A percentile compares a stretch with the other conserved stretches of the same genome.
phyloP scores from a whole-genome alignment of 2,797 vertebrate species.

The Pseudochirops cupreus region DNA sequence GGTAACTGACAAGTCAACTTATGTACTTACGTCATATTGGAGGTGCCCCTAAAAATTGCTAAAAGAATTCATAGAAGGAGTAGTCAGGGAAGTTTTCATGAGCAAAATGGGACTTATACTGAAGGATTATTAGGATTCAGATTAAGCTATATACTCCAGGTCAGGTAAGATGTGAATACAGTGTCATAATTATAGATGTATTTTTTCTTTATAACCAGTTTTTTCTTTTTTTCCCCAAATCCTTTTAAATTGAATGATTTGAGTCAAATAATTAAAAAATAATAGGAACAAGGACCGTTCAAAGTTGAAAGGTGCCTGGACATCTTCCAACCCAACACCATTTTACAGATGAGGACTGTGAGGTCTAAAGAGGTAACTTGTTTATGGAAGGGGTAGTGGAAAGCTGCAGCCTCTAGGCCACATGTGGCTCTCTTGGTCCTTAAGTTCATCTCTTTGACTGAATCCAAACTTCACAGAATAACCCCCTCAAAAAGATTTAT shows the following conservation, averaged over 20 bases:
- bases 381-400: too few species aligned
- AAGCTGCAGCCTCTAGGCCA: too few species aligned
- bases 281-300: background rate
- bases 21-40: background rate
- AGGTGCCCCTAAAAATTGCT: background rate
- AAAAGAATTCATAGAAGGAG: background rate
- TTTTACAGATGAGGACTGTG: too few species aligned
- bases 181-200: background rate
- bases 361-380: too few species aligned
- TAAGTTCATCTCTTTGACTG: too few species aligned
- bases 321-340: too few species aligned
- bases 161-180: background rate
- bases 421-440: too few species aligned
- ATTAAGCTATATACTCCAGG: background rate
- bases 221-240: background rate
- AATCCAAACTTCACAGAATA: too few species aligned
- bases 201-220: background rate
- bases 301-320: too few species aligned
- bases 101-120: background rate
- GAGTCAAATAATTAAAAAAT: background rate
- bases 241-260: background rate
- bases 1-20: background rate
- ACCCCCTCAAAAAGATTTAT: too few species aligned
- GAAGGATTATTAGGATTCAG: background rate
- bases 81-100: background rate